These are phyloP conservation scores for Papilio elwesi DNA, from an alignment of 2,888 invertebrate genomes.

Conservation along the genomic window DNA sequence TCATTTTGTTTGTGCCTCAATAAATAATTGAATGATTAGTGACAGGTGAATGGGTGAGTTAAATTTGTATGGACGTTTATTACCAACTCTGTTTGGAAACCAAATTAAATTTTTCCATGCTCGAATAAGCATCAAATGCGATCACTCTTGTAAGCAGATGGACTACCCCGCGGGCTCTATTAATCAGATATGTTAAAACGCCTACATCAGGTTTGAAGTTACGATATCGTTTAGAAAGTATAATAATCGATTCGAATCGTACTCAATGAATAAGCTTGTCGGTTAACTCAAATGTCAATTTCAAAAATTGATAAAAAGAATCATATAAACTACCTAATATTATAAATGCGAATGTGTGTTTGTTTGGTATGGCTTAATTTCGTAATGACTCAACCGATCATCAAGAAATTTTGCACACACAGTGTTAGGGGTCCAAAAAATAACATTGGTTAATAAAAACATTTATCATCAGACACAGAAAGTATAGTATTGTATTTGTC, in stretches of 20 bases:
- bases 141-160: conserved; percentile 45
- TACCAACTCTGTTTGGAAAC: conserved; percentile 25
- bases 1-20: conserved; percentile 19
- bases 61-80: conserved; percentile 15
- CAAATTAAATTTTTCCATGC: conserved; percentile 45
- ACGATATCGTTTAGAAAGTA: conserved; percentile 52
- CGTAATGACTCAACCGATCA: no score
- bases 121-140: conserved; percentile 43
- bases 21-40: conserved; percentile 9
- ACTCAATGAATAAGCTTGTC: neutral
- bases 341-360: no score
- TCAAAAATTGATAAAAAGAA: neutral
- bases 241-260: conserved; percentile 39
- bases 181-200: conserved; percentile 57
- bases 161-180: conserved; percentile 51
- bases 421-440: no score
- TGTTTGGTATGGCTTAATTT: no score
- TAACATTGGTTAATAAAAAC: no score
- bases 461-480: no score
- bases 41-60: conserved; percentile 16
- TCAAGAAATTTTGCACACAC: no score
- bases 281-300: neutral
- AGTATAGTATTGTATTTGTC: no score
- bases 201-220: conserved; percentile 47
- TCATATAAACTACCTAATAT: no score